Base-by-base conservation (phyloP, 53 echinoderm and acorn worm species). In the Henricia sp. region DNA sequence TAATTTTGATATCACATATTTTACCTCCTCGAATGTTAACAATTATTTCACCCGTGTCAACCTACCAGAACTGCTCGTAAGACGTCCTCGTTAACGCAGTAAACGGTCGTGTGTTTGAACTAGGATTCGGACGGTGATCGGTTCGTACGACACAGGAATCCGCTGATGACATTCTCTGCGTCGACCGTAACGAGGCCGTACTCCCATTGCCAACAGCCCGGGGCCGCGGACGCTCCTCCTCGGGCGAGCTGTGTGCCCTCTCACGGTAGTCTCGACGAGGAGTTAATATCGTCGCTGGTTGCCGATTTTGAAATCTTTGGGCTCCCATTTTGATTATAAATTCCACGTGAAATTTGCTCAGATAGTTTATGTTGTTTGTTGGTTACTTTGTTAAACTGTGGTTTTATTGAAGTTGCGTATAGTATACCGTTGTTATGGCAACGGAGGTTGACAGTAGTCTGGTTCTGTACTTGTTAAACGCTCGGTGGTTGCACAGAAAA, bases 361-460 rank as follows among this genome's bases (percentile, higher is more conserved):
- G 26, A 56, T 56, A 23, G 17, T 10, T 9, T 56, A n/a, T 64
- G 65, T 12, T 67, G 55, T 21, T 37, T 19, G 16, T 30, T 39
- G 37, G 8, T 67, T 37, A 20, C 19, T 40, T 67, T 67, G n/a
- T 38, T 4, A n/a, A 5, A 4, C 8, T 39, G 19, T 38, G 38
- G 37, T 40, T 67, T 37, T 1, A 11, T 38, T 28, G 13, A 4
- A 67, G 8, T 1, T 38, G 32, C 67, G n/a, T n/a, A n/a, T n/a
- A n/a, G n/a, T n/a, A n/a, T n/a, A 35, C 17, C 72, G 52, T 20
- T 72, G 53, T 53, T 35, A 72, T 72, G 72, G 52, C 52, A 72
- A 52, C 72, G 53, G 72, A 72, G 72, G 52, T 52, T 72, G 52
- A 41, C 6, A 52, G 27, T 52, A 72, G 72, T 72, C 72, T 72